phyloP scores from a whole-genome alignment of 2,888 invertebrate genomes.

The Anarsia innoxiella region DNA sequence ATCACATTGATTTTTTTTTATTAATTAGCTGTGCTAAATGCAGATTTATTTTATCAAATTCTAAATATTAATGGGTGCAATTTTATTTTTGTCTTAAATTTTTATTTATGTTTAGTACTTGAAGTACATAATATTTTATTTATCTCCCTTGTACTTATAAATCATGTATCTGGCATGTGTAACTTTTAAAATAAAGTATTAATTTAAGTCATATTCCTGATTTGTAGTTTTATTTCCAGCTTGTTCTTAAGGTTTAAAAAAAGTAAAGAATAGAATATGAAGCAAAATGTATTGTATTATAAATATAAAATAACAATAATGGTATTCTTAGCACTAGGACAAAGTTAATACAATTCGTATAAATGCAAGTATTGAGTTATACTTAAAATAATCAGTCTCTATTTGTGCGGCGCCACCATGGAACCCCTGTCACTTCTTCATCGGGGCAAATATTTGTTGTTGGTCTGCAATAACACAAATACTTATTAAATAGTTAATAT shows the following conservation, averaged over 20 bases:
- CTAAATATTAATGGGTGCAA: constrained; percentile 5
- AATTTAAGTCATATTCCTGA: constrained; percentile 18
- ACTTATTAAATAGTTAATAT: too few species aligned
- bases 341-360: too few species aligned
- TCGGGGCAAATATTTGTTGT: constrained; percentile 45
- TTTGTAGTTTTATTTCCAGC: constrained; percentile 16
- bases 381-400: constrained; percentile 66
- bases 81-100: constrained; percentile 6
- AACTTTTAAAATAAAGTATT: constrained; percentile 16
- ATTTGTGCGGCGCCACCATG: constrained; percentile 67
- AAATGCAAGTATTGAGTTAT: too few species aligned
- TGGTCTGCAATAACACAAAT: constrained; percentile 37
- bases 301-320: constrained; percentile 12
- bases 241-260: too few species aligned
- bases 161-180: constrained; percentile 10
- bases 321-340: constrained; percentile 1
- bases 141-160: constrained; percentile 10
- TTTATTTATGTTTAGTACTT: constrained; percentile 6
- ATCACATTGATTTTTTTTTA: neutral
- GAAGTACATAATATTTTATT: constrained; percentile 10
- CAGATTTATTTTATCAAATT: constrained; percentile 2
- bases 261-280: too few species aligned
- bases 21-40: constrained; percentile 1
- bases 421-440: constrained; percentile 62
- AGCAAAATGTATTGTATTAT: constrained; percentile 9